Evolutionary conservation across 23 tunicate genomes (phyloP), one percentile per base, ranked within the genome.

Genomic region (Styela clava): DNA sequence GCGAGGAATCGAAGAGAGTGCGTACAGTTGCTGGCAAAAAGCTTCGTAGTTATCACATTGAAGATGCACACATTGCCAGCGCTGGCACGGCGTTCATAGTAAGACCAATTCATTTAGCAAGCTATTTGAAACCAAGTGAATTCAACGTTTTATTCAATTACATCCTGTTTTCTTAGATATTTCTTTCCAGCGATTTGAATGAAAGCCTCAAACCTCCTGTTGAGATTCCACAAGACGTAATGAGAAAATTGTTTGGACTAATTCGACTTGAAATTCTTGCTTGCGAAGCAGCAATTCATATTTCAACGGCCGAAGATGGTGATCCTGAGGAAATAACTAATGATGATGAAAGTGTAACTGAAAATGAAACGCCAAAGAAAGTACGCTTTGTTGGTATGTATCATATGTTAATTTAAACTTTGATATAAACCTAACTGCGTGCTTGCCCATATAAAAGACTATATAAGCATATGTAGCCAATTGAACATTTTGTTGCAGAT

Each of bases 51-150:
- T 64, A 44, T 25, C 3, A 52, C 25, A 76, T 76, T 20, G 27
- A 27, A 44, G 81, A 76, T 44, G 64, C 81, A 33, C 22, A 16
- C 23, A 0, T 22, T 24, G n/a, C 33, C 35, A 76, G 81, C 24
- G 30, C 31, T 9, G 81, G 81, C 0, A 36, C 81, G 9, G 52
- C 81, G 44, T 76, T 76, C 37, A 21, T 76, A 26, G 81, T 76
- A 76, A 35, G 65, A 56, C 18, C n/a, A n/a, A n/a, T n/a, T n/a
- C n/a, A n/a, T n/a, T n/a, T n/a, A n/a, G n/a, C n/a, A n/a, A n/a
- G n/a, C n/a, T n/a, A n/a, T n/a, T n/a, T n/a, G n/a, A n/a, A n/a
- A n/a, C n/a, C n/a, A n/a, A n/a, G n/a, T n/a, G n/a, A n/a, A n/a
- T n/a, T n/a, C n/a, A n/a, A n/a, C n/a, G n/a, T n/a, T n/a, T n/a